Percentiles rank a stretch among this genome's conserved stretches.
Conservation (phyloP, 2,113 vertebrate genomes). For the Phodopus roborovskii region DNA sequence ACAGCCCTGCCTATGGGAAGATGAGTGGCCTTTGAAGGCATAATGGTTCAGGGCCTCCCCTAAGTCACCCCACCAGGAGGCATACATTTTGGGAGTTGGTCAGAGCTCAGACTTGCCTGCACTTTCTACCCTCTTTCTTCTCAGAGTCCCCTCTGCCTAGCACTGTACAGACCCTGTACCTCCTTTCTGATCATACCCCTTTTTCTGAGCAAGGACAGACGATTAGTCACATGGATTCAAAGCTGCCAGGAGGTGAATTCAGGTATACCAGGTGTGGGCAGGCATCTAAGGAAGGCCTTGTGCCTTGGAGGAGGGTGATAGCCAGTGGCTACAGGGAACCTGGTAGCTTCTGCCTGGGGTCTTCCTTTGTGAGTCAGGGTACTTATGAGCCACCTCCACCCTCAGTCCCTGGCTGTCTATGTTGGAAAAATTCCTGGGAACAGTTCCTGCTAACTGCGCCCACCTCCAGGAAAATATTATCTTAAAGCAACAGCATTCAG, state of each 20-base stretch:
- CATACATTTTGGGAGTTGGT: not conserved
- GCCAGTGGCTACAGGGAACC: not conserved
- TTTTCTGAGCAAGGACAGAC: not conserved
- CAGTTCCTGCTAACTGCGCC: not conserved
- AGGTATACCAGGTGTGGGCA: not conserved
- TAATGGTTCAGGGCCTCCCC: not conserved
- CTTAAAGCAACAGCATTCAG: not conserved
- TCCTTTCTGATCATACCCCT: not conserved
- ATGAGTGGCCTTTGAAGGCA: not conserved
- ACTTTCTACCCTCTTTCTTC: not conserved
- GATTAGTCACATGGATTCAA: not conserved
- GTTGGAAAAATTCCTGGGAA: not conserved
- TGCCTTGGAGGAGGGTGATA: not conserved
- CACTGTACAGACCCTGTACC: not conserved
- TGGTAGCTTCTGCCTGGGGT: not conserved
- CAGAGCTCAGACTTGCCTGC: not conserved
- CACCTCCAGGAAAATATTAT: not conserved
- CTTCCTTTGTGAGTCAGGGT: not conserved
- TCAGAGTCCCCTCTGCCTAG: not conserved
- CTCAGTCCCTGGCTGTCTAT: not conserved
- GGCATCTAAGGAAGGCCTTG: not conserved
- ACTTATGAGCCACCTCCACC: not conserved
- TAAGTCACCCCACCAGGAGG: too few species aligned
- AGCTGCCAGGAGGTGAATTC: not conserved
- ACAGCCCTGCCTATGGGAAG: not conserved